Evolutionary conservation across 1,140 invertebrate genomes (phyloP).

Genomic region (Scaptomyza pallida): DNA sequence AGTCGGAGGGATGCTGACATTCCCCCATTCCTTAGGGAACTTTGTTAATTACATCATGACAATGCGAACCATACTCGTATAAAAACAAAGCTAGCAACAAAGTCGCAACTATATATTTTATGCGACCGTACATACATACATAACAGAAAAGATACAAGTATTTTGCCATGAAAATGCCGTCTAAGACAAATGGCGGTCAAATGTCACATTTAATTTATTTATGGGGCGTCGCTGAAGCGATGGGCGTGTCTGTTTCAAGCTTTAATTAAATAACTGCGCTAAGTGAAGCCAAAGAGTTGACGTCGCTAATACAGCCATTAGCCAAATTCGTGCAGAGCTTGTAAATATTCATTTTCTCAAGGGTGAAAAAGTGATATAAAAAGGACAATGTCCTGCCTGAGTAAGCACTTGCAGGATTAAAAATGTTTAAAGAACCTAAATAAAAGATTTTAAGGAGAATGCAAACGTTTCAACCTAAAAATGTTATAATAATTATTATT

Average conservation of each 20-base stretch:
- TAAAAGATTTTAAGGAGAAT: too few relatives aligned
- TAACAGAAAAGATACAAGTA: conserved; percentile 55
- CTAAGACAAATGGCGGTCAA: conserved; percentile 79
- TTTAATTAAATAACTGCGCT: conserved; percentile 78
- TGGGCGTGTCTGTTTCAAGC: conserved; percentile 11
- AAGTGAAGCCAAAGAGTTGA: conserved; percentile 76
- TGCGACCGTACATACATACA: conserved; percentile 27
- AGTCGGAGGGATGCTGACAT: neutral
- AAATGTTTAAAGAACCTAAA: too few relatives aligned
- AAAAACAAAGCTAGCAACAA: conserved; percentile 38
- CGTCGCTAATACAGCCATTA: conserved; percentile 75
- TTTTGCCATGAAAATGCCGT: conserved; percentile 58
- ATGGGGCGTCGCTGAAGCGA: conserved; percentile 43
- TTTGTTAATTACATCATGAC: conserved; percentile 68
- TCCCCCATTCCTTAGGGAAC: neutral
- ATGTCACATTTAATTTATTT: conserved; percentile 81
- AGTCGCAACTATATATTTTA: conserved; percentile 67
- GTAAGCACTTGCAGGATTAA: too few relatives aligned
- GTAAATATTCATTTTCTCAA: conserved; percentile 59
- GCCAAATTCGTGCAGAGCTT: conserved; percentile 65
- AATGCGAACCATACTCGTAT: conserved; percentile 68
- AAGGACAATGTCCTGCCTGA: too few relatives aligned
- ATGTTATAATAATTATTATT: too few relatives aligned
- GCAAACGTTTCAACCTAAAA: too few relatives aligned
- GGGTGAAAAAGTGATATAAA: conserved; percentile 2